These are phyloP conservation scores for Erebia epiphron DNA, from an alignment of 2,888 invertebrate species.

Conservation along the genomic window DNA sequence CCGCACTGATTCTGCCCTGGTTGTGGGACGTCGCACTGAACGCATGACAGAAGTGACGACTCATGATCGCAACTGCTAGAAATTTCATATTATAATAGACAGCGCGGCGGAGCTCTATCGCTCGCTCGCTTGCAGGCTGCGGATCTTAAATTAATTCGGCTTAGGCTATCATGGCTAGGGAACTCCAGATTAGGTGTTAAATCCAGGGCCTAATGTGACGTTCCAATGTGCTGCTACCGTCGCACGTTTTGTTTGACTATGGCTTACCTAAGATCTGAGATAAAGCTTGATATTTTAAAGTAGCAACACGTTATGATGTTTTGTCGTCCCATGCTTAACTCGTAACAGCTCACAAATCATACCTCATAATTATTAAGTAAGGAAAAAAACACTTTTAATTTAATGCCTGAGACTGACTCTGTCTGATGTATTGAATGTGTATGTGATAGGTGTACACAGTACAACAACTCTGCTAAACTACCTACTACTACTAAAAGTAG, in stretches of 20 bases:
- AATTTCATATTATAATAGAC: too few species aligned
- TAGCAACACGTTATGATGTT: slow-evolving; percentile 14
- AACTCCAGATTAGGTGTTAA: too few species aligned
- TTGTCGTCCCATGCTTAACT: slow-evolving; percentile 1
- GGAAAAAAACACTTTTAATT: not conserved
- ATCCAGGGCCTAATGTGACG: not conserved
- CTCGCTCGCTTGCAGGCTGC: too few species aligned
- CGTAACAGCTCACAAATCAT: not conserved
- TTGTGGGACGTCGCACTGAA: not conserved
- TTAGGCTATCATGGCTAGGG: too few species aligned
- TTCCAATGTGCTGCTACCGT: not conserved
- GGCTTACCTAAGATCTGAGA: slow-evolving; percentile 51
- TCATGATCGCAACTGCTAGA: too few species aligned
- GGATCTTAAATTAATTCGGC: too few species aligned
- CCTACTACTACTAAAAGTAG: too few species aligned
- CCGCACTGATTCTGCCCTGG: not conserved
- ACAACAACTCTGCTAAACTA: too few species aligned
- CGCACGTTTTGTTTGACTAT: not conserved
- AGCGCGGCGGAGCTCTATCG: too few species aligned
- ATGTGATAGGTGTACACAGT: too few species aligned
- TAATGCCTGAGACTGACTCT: not conserved
- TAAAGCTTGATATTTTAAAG: slow-evolving; percentile 44
- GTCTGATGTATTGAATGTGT: too few species aligned
- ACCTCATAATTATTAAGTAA: not conserved
- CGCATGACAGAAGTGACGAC: not conserved